Conservation (phyloP, 1,140 invertebrate genomes). For the Polypedilum pembai region DNA sequence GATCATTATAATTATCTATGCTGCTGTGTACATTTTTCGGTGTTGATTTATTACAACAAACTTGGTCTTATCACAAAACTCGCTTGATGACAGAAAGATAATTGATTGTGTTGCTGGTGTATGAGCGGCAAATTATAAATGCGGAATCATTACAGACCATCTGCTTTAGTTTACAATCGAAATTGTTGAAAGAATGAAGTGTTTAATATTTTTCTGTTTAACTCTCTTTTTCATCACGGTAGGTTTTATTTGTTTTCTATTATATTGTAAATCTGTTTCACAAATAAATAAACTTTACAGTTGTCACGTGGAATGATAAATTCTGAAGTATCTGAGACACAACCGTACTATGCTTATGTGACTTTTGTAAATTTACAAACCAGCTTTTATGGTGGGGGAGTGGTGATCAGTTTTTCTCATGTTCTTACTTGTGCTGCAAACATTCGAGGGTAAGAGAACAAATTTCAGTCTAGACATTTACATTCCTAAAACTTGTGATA, state of each 20-base stretch:
- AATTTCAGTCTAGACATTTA: no score
- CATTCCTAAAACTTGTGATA: no score
- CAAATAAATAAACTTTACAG: not conserved
- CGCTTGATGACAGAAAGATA: not conserved
- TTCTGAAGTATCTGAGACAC: not conserved
- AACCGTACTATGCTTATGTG: constrained; percentile 14
- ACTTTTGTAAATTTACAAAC: not conserved
- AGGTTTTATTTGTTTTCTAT: not conserved
- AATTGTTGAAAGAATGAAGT: constrained; percentile 1
- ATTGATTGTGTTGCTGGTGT: not conserved
- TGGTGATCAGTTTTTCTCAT: not conserved
- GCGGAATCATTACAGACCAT: not conserved
- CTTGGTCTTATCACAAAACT: not conserved
- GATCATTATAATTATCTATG: not conserved
- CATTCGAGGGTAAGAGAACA: no score
- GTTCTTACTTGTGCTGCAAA: not conserved
- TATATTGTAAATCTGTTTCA: no score
- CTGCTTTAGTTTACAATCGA: constrained; percentile 7
- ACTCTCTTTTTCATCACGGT: not conserved
- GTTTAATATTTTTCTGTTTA: not conserved
- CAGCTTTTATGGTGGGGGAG: not conserved
- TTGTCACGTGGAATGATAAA: not conserved
- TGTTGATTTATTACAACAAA: constrained; percentile 2
- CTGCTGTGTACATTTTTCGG: not conserved
- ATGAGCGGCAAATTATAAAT: not conserved